Percentiles rank a stretch among this genome's conserved stretches.
These are phyloP conservation scores for Mergus octosetaceus DNA, from an alignment of 2,797 vertebrate genomes.

Conservation along the genomic window DNA sequence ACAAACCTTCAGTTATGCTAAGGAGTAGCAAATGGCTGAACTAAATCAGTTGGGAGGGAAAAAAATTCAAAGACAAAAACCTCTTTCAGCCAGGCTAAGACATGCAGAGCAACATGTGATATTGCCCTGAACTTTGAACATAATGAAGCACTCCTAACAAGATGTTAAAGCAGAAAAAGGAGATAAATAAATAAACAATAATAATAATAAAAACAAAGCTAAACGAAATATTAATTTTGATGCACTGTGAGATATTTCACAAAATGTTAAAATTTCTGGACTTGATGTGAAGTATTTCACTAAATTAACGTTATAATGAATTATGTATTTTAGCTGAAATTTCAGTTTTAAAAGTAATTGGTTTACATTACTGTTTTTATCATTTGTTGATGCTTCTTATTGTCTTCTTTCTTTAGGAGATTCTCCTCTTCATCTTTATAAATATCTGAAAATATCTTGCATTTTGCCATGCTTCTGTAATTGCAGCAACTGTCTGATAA, in stretches of 20 bases:
- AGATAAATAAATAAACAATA: neutral
- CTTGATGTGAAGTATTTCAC: neutral
- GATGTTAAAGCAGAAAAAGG: neutral
- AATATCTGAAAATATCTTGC: neutral
- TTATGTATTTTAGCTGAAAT: neutral
- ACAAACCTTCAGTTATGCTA: neutral
- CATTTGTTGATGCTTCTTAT: neutral
- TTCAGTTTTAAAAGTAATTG: neutral
- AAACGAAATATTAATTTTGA: neutral
- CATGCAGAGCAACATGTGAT: conserved; percentile 51
- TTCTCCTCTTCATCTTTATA: neutral
- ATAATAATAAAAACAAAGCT: neutral
- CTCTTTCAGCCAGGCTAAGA: conserved; percentile 40
- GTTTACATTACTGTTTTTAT: neutral
- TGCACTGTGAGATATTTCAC: neutral
- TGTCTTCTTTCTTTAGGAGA: neutral
- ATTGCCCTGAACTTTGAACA: conserved; percentile 18
- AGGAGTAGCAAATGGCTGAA: neutral
- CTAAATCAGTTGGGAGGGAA: neutral
- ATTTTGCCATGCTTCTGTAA: neutral
- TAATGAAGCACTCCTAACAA: neutral
- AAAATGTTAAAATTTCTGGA: neutral
- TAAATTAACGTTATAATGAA: neutral
- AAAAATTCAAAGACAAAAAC: conserved; percentile 26
- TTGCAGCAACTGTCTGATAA: neutral